Conservation (phyloP, 1,140 invertebrate species). For the Fopius arisanus region DNA sequence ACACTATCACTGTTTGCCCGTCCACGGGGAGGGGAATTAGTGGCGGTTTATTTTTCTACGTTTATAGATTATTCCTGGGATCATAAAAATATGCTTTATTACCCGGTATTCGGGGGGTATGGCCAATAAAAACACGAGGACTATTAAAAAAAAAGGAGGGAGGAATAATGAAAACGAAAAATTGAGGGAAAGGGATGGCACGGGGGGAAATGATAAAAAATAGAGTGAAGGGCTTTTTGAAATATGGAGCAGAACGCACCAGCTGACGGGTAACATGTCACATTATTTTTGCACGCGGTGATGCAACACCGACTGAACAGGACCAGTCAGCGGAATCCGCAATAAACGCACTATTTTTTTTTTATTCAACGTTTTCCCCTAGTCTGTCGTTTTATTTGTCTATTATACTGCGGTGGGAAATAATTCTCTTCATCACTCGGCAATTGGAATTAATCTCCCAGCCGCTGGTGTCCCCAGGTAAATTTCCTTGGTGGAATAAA, state of each 20-base stretch:
- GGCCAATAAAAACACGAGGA: not conserved
- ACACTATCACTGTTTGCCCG: not conserved
- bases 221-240: constrained; percentile 26
- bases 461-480: no score
- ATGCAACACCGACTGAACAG: constrained; percentile 41
- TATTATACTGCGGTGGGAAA: constrained; percentile 7
- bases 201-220: constrained; percentile 8
- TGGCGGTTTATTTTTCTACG: not conserved
- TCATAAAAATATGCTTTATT: constrained; percentile 1
- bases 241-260: constrained; percentile 42
- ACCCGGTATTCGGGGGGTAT: not conserved
- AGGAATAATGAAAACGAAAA: constrained; percentile 16
- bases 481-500: no score
- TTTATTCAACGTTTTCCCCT: not conserved
- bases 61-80: not conserved
- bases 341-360: constrained; percentile 43
- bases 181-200: not conserved
- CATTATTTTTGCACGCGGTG: constrained; percentile 56
- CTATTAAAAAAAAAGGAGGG: not conserved
- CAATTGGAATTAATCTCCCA: not conserved
- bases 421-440: constrained; percentile 10
- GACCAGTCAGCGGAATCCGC: constrained; percentile 44
- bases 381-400: constrained; percentile 31
- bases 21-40: no score
- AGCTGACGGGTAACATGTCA: constrained; percentile 52